Conservation (phyloP, 2,888 invertebrate genomes). For the Mimumesa dahlbomi region DNA sequence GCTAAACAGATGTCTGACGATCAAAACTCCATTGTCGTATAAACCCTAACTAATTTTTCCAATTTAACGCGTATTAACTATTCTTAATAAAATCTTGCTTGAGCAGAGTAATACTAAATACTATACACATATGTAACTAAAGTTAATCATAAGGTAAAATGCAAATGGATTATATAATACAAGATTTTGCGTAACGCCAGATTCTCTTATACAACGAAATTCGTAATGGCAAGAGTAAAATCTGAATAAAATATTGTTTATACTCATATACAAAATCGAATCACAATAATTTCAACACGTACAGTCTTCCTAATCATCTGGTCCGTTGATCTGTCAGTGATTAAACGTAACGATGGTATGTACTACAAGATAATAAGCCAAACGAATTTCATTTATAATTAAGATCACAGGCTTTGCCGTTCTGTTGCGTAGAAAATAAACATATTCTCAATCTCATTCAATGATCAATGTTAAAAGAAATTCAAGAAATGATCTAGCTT, state of each 20-base stretch:
- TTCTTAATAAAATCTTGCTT: too few species aligned
- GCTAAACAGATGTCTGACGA: background rate
- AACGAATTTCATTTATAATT: conserved; percentile 21
- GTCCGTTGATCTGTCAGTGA: background rate
- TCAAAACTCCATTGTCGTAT: background rate
- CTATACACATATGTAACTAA: background rate
- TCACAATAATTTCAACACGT: too few species aligned
- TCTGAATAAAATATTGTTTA: background rate
- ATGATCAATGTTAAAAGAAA: conserved; percentile 5
- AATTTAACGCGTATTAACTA: too few species aligned
- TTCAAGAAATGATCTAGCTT: background rate
- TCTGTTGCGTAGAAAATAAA: conserved; percentile 12
- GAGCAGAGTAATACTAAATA: background rate
- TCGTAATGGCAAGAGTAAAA: background rate
- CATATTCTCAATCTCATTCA: conserved; percentile 11
- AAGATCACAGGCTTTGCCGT: conserved; percentile 39
- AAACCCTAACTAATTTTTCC: background rate
- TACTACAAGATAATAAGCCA: conserved; percentile 1
- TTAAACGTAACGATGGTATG: background rate
- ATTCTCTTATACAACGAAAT: background rate
- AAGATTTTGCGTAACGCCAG: background rate
- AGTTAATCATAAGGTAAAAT: background rate
- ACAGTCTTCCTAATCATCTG: too few species aligned
- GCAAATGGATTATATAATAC: background rate
- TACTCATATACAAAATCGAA: background rate